Evolutionary conservation across 2,888 invertebrate species (phyloP).

Genomic region (Amphiduros pacificus): DNA sequence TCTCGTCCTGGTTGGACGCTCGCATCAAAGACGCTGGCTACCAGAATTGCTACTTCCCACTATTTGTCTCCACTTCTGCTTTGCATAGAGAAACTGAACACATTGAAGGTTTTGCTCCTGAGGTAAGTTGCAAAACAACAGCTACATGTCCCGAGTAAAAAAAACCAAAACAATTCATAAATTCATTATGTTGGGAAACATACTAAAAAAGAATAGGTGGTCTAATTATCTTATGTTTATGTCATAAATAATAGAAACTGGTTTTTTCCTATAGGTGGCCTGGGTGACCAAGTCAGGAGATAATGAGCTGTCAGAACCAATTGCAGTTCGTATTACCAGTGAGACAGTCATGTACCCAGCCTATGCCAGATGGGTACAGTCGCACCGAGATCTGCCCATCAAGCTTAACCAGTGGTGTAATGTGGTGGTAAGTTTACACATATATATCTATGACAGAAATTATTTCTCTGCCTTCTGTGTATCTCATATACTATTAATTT

Average conservation of each 20-base stretch:
- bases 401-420: constrained; percentile 99
- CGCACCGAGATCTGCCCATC: constrained; percentile 93
- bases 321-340: constrained; percentile 96
- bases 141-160: not conserved
- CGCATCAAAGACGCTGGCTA: constrained; percentile 91
- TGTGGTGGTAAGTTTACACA: constrained; percentile 84
- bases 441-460: too few relatives aligned
- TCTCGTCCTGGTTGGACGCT: constrained; percentile 80
- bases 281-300: constrained; percentile 94
- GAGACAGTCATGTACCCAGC: constrained; percentile 99
- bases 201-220: too few relatives aligned
- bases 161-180: too few relatives aligned
- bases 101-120: constrained; percentile 98
- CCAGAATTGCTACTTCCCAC: constrained; percentile 96
- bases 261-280: constrained; percentile 73
- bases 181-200: too few relatives aligned
- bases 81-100: constrained; percentile 95
- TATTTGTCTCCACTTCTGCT: constrained; percentile 89
- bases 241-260: not conserved
- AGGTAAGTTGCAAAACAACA: constrained; percentile 66
- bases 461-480: too few relatives aligned
- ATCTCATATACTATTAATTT: too few relatives aligned
- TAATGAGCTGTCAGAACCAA: constrained; percentile 92
- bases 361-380: constrained; percentile 97
- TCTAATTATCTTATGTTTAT: not conserved